Base-by-base conservation (phyloP, 1,140 invertebrate species). In the Mactra quadrangularis region DNA sequence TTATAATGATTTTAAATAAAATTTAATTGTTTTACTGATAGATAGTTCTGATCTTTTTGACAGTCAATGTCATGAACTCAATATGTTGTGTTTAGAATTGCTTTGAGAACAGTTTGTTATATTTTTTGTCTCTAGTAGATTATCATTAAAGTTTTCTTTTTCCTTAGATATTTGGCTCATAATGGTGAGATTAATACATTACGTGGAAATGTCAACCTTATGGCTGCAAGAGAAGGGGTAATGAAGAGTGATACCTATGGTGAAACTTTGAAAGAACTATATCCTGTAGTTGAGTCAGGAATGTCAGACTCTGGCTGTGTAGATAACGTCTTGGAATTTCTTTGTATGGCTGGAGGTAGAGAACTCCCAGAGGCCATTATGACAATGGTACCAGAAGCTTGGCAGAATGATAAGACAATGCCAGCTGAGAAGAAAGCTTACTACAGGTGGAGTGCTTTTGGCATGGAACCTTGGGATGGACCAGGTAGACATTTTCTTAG, bases 101-200 rank as follows among this genome's bases (percentile, higher is more conserved):
- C n/a, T n/a, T n/a, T n/a, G n/a, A n/a, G n/a, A n/a, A n/a, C n/a
- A n/a, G n/a, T n/a, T n/a, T n/a, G n/a, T n/a, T n/a, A n/a, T n/a
- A n/a, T n/a, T n/a, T n/a, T n/a, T n/a, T n/a, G n/a, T n/a, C n/a
- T n/a, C n/a, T n/a, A n/a, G n/a, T n/a, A n/a, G n/a, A n/a, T n/a
- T n/a, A n/a, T n/a, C n/a, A n/a, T n/a, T n/a, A n/a, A n/a, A n/a
- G n/a, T n/a, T n/a, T n/a, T n/a, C n/a, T n/a, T n/a, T n/a, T n/a
- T n/a, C 66, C 93, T 0, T 93, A 98, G 97, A 92, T 95, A 98
- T 77, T 94, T 99, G 75, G 98, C 98, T 81, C 99, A 99, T 94
- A 99, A 99, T 94, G 99, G 99, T 62, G 99, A 99, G 94, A 99
- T 99, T 91, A 99, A 99, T 93, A 99, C 98, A 6, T 95, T 99